A percentile compares a stretch with the other conserved stretches of the same genome.
phyloP scores from a whole-genome alignment of 2,888 invertebrate species.

The Conus canariensis region DNA sequence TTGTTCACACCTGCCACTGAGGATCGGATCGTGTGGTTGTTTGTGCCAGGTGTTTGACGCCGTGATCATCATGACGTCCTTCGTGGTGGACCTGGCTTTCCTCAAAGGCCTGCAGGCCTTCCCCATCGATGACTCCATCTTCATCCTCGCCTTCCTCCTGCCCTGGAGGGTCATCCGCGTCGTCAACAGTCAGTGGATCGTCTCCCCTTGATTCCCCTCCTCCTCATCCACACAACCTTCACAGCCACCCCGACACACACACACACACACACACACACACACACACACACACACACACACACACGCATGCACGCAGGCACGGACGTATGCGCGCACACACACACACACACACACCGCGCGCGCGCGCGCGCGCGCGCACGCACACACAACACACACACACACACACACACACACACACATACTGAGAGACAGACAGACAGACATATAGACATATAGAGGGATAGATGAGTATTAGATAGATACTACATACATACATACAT shows the following conservation, averaged over 20 bases:
- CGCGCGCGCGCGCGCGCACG: too few relatives aligned
- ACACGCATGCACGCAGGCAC: constrained; percentile 12
- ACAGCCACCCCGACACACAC: background rate
- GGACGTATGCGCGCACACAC: background rate
- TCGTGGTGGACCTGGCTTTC: constrained; percentile 66
- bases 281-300: constrained; percentile 20
- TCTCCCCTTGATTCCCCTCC: background rate
- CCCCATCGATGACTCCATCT: constrained; percentile 64
- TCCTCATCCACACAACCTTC: background rate
- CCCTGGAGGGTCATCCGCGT: constrained; percentile 70
- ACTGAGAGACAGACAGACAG: too few relatives aligned
- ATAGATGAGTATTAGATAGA: too few relatives aligned
- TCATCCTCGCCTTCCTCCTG: constrained; percentile 64
- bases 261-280: background rate
- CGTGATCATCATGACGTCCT: constrained; percentile 66
- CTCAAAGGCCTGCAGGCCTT: constrained; percentile 62
- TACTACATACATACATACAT: too few relatives aligned
- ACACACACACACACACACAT: too few relatives aligned
- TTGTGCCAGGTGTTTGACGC: constrained; percentile 66
- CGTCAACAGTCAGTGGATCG: constrained; percentile 63
- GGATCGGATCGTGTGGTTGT: too few relatives aligned
- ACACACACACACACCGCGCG: too few relatives aligned
- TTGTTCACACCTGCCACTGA: too few relatives aligned
- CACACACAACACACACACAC: too few relatives aligned
- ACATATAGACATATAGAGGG: too few relatives aligned